Evolutionary conservation across 2,888 invertebrate species (phyloP).

Genomic region (Drepanosiphum platanoidis): DNA sequence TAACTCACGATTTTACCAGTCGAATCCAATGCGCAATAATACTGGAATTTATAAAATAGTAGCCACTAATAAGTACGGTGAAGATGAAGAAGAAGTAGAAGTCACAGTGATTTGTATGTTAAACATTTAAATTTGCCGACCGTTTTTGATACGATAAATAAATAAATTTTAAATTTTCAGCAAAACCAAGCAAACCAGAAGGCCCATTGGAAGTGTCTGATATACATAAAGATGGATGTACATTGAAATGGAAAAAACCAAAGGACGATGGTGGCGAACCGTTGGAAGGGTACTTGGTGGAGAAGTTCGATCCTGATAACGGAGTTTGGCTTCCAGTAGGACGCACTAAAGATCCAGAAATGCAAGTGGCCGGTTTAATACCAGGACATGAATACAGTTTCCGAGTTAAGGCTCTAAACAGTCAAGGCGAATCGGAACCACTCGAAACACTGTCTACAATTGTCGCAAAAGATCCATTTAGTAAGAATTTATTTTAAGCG

Average conservation of each 20-base stretch:
- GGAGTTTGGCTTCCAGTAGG: slow-evolving; percentile 95
- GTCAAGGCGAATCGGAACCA: slow-evolving; percentile 95
- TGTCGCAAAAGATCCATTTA: slow-evolving; percentile 95
- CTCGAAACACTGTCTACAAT: slow-evolving; percentile 89
- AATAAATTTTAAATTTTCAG: slow-evolving; percentile 66
- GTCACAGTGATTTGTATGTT: slow-evolving; percentile 78
- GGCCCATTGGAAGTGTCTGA: slow-evolving; percentile 90
- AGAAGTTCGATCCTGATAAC: slow-evolving; percentile 90
- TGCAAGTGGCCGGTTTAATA: slow-evolving; percentile 88
- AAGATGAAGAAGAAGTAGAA: slow-evolving; percentile 90
- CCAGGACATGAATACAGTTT: slow-evolving; percentile 95
- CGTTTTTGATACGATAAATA: neutral
- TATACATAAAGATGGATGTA: slow-evolving; percentile 88
- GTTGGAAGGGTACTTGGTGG: slow-evolving; percentile 88
- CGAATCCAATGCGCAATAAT: slow-evolving; percentile 82
- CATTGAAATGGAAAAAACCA: slow-evolving; percentile 92
- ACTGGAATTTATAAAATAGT: slow-evolving; percentile 89
- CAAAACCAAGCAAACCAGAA: slow-evolving; percentile 85
- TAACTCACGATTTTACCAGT: slow-evolving; percentile 88
- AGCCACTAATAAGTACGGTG: slow-evolving; percentile 92
- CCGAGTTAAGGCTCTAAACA: slow-evolving; percentile 93
- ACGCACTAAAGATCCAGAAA: slow-evolving; percentile 84
- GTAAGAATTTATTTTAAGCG: slow-evolving; percentile 68
- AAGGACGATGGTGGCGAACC: slow-evolving; percentile 96
- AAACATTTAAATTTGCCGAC: neutral